A percentile compares a stretch with the other conserved stretches of the same genome.
phyloP scores from a whole-genome alignment of 2,113 vertebrate genomes.

The Vulpes lagopus region DNA sequence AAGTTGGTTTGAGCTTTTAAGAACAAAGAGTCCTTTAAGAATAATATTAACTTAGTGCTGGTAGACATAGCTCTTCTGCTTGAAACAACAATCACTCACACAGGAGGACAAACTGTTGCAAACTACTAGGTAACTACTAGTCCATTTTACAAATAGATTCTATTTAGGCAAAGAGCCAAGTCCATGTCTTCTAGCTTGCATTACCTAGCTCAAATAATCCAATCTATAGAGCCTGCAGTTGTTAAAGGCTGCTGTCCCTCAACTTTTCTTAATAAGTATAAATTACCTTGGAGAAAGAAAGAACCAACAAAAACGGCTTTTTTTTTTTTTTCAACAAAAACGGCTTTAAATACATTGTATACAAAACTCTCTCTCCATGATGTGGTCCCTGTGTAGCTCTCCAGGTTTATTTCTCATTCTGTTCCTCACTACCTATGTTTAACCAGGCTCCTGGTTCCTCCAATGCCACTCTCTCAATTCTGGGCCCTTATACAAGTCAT shows the following conservation, averaged over 20 bases:
- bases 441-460: background rate
- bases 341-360: background rate
- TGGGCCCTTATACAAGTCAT: background rate
- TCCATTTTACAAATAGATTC: background rate
- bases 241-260: background rate
- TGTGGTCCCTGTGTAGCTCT: background rate
- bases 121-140: background rate
- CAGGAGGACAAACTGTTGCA: background rate
- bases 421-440: background rate
- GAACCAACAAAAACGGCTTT: background rate
- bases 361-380: background rate
- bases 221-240: background rate
- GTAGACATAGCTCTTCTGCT: background rate
- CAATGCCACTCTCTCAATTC: background rate
- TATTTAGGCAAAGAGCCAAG: background rate
- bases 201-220: background rate
- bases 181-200: background rate
- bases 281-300: conserved; percentile 45
- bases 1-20: background rate
- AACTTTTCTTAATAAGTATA: conserved; percentile 1
- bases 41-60: background rate
- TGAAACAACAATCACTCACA: background rate
- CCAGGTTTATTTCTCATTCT: background rate
- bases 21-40: background rate
- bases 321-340: too few species aligned